These are phyloP conservation scores for Allolobophora icterica DNA, from an alignment of 2,888 invertebrate genomes.

Conservation along the genomic window DNA sequence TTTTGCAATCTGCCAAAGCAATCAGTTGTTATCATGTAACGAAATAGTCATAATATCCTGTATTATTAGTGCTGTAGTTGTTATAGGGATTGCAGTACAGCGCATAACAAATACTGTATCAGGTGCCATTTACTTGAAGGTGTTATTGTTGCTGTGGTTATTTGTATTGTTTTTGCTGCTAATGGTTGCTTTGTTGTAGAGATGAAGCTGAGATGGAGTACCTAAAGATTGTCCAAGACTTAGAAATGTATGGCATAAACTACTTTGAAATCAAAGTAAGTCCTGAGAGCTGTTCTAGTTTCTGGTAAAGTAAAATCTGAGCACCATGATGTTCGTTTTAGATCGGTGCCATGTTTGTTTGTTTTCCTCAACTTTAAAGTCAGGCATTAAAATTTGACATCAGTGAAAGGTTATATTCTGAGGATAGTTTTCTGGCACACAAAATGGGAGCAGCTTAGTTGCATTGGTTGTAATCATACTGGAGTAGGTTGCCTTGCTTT, in stretches of 20 bases:
- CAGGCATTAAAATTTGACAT: too few relatives aligned
- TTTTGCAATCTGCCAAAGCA: too few relatives aligned
- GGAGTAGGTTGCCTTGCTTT: too few relatives aligned
- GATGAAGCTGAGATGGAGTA: slow-evolving; percentile 99
- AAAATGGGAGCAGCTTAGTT: too few relatives aligned
- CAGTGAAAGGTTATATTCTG: too few relatives aligned
- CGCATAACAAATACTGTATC: too few relatives aligned
- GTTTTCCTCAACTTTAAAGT: not conserved
- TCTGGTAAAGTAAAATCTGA: not conserved
- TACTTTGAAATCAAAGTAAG: slow-evolving; percentile 79
- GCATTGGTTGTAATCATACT: too few relatives aligned
- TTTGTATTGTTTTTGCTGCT: not conserved
- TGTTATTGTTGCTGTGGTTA: not conserved
- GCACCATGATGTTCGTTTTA: not conserved
- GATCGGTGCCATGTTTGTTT: not conserved
- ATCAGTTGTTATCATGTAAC: too few relatives aligned
- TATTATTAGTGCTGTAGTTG: too few relatives aligned
- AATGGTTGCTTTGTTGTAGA: slow-evolving; percentile 49
- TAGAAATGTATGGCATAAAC: slow-evolving; percentile 85
- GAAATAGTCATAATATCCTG: too few relatives aligned
- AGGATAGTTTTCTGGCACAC: too few relatives aligned
- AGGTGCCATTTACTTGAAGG: not conserved
- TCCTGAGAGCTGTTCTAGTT: not conserved
- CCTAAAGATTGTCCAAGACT: slow-evolving; percentile 70
- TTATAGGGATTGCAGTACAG: too few relatives aligned